Evolutionary conservation across 2,797 vertebrate species (phyloP).

Genomic region (Channallabes apus): DNA sequence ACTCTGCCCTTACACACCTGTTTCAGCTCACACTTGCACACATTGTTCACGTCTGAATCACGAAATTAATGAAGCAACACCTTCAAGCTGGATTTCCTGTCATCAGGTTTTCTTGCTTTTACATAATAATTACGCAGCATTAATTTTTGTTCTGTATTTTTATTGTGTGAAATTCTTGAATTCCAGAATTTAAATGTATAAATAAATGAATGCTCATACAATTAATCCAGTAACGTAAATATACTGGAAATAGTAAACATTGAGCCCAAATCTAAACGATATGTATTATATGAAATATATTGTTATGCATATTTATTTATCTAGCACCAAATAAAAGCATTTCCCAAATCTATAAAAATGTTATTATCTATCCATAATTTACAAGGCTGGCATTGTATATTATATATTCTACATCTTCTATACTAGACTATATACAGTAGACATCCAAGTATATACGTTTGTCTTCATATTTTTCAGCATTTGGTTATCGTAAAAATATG

Average conservation of each 20-base stretch:
- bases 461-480: too few species aligned
- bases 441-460: too few species aligned
- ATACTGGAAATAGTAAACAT: background rate
- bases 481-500: too few species aligned
- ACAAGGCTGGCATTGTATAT: too few species aligned
- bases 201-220: background rate
- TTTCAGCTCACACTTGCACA: background rate
- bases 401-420: too few species aligned
- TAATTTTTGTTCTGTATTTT: background rate
- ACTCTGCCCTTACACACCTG: background rate
- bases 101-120: background rate
- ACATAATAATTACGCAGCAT: background rate
- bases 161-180: background rate
- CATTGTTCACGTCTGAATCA: background rate
- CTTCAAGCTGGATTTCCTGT: background rate
- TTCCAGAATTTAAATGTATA: background rate
- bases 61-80: too few species aligned
- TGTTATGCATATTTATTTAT: background rate
- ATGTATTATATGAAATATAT: background rate
- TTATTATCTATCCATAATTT: too few species aligned
- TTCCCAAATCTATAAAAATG: background rate
- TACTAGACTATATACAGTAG: too few species aligned
- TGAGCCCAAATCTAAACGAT: background rate
- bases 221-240: background rate
- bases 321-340: background rate